Base-by-base conservation (phyloP, 2,113 vertebrate species). In the Sporophila hypoxantha region DNA sequence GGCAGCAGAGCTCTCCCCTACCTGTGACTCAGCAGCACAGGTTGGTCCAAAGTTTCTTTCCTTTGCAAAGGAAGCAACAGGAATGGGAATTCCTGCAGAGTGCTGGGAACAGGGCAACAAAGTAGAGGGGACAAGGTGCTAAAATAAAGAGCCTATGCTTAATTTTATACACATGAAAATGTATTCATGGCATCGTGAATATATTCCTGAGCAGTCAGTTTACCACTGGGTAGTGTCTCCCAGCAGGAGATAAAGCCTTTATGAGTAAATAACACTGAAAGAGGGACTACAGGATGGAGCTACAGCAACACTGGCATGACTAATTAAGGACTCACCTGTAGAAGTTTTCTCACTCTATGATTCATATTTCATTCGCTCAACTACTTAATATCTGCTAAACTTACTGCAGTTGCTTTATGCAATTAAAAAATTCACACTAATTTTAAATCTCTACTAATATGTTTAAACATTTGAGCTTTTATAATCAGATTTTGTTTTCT, bases 371-470 rank as follows among this genome's bases (percentile, higher is more conserved):
- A 85, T 9, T n/a, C 47, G 49, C 55, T 90, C 57, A 66, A 34
- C 6, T 9, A 47, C 12, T 19, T 53, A 34, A 23, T 30, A 66
- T 19, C 41, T 46, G 14, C 30, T 46, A 81, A 44, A 60, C 18
- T 59, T 62, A 42, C 22, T 64, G 19, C 12, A 77, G 27, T 37
- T 47, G 18, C 15, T 68, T 41, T 82, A 47, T 27, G 32, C 42
- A 50, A 75, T 13, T 47, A 22, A 13, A 71, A 30, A 20, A 23
- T 8, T 2, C 1, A 1, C 19, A 30, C 2, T 42, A 0, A 14
- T 76, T 62, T 59, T 26, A 86, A 82, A 49, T 29, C 2, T 18
- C 21, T 46, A 8, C 32, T 61, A 55, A 23, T 29, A 5, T 34
- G n/a, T 73, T 62, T 52, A 57, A 73, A 60, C 12, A 71, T 9